Conservation (phyloP, 2,888 invertebrate genomes). For the Oscheius myriophilus region DNA sequence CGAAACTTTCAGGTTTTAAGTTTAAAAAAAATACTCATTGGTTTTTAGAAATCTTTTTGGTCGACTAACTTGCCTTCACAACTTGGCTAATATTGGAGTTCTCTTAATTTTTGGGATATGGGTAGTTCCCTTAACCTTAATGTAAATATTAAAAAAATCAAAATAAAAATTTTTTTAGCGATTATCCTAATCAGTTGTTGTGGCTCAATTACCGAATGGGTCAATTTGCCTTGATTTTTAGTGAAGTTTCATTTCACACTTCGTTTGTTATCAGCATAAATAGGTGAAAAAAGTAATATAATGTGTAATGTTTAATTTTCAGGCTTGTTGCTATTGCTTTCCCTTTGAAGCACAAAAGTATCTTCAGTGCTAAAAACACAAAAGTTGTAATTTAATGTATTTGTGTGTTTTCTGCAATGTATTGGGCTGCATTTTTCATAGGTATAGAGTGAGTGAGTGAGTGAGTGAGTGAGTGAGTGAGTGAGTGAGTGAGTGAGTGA, state of each 20-base stretch:
- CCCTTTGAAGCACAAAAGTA: background rate
- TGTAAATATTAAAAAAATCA: background rate
- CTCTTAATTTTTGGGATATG: background rate
- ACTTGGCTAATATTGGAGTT: conserved; percentile 1
- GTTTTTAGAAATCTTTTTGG: conserved; percentile 6
- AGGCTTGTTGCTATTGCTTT: background rate
- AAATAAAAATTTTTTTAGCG: background rate
- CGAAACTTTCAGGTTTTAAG: background rate
- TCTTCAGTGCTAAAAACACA: background rate
- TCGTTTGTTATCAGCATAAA: conserved; percentile 10
- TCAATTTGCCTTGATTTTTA: background rate
- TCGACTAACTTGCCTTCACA: background rate
- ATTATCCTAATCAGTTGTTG: background rate
- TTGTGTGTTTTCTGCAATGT: background rate
- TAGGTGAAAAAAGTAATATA: background rate
- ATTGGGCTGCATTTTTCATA: background rate
- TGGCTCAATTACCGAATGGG: background rate
- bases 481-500: no score
- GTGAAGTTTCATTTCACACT: conserved; percentile 5
- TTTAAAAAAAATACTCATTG: background rate
- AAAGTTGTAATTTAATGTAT: background rate
- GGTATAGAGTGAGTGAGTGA: no score
- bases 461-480: no score
- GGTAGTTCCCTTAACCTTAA: background rate
- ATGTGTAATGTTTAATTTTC: background rate